Evolutionary conservation across 2,888 invertebrate genomes (phyloP).

Genomic region (Allygus modestus): DNA sequence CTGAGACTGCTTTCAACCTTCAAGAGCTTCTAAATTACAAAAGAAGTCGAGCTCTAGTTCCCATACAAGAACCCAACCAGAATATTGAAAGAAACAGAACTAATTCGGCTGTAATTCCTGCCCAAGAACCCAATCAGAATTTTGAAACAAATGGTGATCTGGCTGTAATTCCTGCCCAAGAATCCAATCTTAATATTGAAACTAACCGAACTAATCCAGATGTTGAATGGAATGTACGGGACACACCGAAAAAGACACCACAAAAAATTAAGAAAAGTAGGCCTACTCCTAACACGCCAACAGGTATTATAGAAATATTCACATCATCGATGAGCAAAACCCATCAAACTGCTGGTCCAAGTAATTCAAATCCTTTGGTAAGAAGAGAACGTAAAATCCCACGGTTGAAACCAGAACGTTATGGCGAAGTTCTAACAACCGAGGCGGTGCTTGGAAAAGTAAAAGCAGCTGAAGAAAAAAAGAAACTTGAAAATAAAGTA

Average conservation of each 20-base stretch:
- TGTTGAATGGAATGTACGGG: neutral
- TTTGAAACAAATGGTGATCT: neutral
- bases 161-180: neutral
- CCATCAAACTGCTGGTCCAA: constrained; percentile 1
- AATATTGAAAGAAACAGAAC: constrained; percentile 10
- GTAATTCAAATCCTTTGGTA: constrained; percentile 31
- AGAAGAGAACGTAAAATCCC: constrained; percentile 36
- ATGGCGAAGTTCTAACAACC: constrained; percentile 42
- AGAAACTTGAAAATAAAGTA: constrained; percentile 34
- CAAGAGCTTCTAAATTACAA: constrained; percentile 57
- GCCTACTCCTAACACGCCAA: constrained; percentile 39
- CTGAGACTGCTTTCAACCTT: constrained; percentile 54
- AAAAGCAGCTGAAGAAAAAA: constrained; percentile 28
- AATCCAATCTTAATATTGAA: neutral
- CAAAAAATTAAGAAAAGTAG: constrained; percentile 25
- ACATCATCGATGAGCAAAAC: constrained; percentile 37
- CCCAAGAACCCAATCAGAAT: constrained; percentile 1
- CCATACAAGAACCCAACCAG: neutral
- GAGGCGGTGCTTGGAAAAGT: constrained; percentile 33
- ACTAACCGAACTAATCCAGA: neutral
- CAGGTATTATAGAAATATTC: constrained; percentile 44
- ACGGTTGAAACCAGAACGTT: constrained; percentile 41
- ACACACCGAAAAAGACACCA: constrained; percentile 45
- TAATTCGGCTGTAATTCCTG: neutral
- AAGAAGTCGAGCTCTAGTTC: constrained; percentile 57